Evolutionary conservation across 1,140 invertebrate genomes (phyloP).

Genomic region (Sarcophaga bullata): DNA sequence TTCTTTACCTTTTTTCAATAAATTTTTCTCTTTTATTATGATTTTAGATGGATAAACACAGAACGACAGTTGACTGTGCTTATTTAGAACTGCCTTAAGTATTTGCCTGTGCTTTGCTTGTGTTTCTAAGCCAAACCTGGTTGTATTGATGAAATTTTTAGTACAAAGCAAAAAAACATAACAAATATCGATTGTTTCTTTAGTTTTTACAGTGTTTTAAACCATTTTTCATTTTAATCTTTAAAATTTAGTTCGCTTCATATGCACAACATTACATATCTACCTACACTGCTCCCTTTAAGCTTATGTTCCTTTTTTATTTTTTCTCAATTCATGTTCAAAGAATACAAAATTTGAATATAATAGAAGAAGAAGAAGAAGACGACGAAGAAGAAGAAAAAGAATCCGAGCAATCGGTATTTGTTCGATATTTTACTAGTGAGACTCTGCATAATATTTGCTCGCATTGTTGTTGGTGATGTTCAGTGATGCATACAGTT

Average conservation of each 20-base stretch:
- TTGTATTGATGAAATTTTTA: too few species aligned
- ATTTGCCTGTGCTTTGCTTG: too few species aligned
- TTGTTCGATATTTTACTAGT: too few species aligned
- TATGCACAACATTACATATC: too few species aligned
- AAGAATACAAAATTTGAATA: background rate
- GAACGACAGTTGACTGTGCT: background rate
- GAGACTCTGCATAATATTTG: too few species aligned
- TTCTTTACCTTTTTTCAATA: background rate
- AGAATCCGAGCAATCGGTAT: too few species aligned
- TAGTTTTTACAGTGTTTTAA: background rate
- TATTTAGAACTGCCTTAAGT: background rate
- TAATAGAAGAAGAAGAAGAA: too few species aligned
- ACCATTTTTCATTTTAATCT: background rate
- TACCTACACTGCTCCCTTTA: too few species aligned
- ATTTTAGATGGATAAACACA: background rate
- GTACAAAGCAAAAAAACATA: too few species aligned
- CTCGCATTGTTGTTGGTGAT: background rate
- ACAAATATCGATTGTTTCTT: background rate
- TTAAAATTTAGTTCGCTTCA: too few species aligned
- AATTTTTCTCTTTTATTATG: background rate
- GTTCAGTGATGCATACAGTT: conserved; percentile 12
- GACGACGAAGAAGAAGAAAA: too few species aligned
- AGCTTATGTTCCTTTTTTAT: background rate
- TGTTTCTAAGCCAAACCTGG: too few species aligned
- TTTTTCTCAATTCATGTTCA: background rate